Evolutionary conservation across 92 coral and sea anemone genomes (phyloP), one percentile per base, ranked within the genome.

Genomic region (Phenganax subtilis): DNA sequence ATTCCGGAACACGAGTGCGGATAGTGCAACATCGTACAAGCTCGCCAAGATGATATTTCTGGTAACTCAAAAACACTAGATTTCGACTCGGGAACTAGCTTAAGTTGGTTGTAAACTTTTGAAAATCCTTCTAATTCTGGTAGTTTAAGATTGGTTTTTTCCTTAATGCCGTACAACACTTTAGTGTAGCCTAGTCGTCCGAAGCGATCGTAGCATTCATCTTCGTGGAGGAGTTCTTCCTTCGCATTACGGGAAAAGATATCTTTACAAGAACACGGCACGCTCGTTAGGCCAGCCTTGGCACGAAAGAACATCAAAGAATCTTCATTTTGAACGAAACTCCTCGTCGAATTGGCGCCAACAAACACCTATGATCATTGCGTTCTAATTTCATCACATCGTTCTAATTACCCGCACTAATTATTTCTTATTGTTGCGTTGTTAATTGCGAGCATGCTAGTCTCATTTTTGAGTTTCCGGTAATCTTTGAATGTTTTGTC

Each of bases 181-280:
- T 76, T 76, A 10, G 81, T 57, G 27, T 76, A 59, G 12, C 69
- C 69, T 4, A 61, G 10, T 12, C 70, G 51, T 1, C 81, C 81
- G 16, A 57, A 76, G 8, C 64, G 54, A 59, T 76, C 81, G 70
- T 76, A 59, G 27, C 81, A 76, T 29, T 60, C 61, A 47, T 76
- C 81, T 44, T 76, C 81, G 25, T 59, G 81, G 7, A 58, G 81
- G 7, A 91, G 90, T 14, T 89, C 89, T 12, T 89, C 92, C 0
- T 54, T 57, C n/a, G 90, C 92, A 58, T 81, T 75, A 10, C 44
- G 56, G 47, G 86, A 91, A 51, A 86, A 80, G 28, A 81, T 87
- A 37, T 71, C 75, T 69, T 89, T 91, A 59, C 80, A 89, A n/a
- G 83, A 82, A 72, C 96, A 91, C 5, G 92, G 90, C n/a, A 89